Evolutionary conservation across 2,113 vertebrate species (phyloP).

Genomic region (Rhinoderma darwinii): DNA sequence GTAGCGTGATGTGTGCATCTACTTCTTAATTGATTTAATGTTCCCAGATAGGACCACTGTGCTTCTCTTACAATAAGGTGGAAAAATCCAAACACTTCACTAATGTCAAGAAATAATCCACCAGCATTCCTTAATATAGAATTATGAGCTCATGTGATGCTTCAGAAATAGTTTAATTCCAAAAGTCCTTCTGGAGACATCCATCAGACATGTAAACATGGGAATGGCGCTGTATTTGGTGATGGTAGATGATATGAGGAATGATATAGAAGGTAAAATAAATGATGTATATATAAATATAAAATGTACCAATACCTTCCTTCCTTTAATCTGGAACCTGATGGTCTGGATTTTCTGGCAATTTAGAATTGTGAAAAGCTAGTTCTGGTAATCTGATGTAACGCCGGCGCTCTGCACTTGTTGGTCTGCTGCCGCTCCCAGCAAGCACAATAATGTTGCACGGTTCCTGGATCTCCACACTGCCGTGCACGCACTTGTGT

Average conservation of each 20-base stretch:
- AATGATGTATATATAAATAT: neutral
- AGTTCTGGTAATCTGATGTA: neutral
- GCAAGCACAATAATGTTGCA: too few species aligned
- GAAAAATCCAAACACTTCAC: neutral
- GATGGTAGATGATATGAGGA: neutral
- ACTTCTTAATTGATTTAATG: constrained; percentile 23
- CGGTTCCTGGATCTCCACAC: too few species aligned
- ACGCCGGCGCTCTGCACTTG: too few species aligned
- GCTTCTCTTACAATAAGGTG: neutral
- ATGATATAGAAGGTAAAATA: neutral
- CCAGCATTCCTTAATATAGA: neutral
- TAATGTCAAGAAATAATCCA: neutral
- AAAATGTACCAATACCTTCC: neutral
- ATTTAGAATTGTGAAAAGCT: too few species aligned
- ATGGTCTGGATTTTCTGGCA: too few species aligned
- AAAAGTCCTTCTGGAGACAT: neutral
- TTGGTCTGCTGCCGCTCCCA: too few species aligned
- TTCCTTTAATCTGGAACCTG: too few species aligned
- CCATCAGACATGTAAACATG: neutral
- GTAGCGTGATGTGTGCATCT: constrained; percentile 15
- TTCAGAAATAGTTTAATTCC: neutral
- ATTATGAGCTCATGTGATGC: neutral
- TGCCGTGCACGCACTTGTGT: too few species aligned
- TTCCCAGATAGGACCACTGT: constrained; percentile 1
- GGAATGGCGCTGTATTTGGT: neutral